These are phyloP conservation scores for Gallinago nigripennis DNA, from an alignment of 2,797 vertebrate species.

Conservation along the genomic window DNA sequence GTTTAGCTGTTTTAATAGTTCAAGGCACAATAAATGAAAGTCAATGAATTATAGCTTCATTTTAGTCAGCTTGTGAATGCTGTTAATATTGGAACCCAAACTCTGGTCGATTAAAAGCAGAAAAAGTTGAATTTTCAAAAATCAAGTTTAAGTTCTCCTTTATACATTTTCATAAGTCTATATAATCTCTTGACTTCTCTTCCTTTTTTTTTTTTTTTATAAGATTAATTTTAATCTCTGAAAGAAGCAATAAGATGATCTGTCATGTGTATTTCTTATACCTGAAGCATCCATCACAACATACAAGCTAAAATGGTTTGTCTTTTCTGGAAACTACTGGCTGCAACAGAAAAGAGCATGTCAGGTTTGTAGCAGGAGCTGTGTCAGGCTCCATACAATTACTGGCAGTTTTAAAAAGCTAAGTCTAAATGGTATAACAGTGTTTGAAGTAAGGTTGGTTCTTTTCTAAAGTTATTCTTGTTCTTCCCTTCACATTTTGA, in stretches of 20 bases:
- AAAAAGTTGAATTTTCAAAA: neutral
- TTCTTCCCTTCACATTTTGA: neutral
- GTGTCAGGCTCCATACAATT: neutral
- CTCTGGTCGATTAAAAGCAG: neutral
- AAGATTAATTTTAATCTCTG: neutral
- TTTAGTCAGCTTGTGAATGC: neutral
- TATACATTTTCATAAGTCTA: neutral
- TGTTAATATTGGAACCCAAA: neutral
- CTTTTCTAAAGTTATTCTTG: neutral
- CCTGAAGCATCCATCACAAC: neutral
- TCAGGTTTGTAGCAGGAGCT: neutral
- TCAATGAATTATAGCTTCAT: neutral
- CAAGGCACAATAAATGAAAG: neutral
- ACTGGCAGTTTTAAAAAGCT: neutral
- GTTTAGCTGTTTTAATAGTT: neutral
- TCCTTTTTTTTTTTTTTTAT: neutral
- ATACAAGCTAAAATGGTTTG: neutral
- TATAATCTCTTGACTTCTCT: conserved; percentile 9
- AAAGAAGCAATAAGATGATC: neutral
- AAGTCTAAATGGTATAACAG: neutral
- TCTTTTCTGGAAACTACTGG: neutral
- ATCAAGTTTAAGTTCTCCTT: neutral
- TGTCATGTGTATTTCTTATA: neutral
- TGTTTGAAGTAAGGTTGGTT: neutral
- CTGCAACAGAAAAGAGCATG: neutral